These are phyloP conservation scores for Plagodis dolabraria DNA, from an alignment of 2,888 invertebrate species.

Conservation along the genomic window DNA sequence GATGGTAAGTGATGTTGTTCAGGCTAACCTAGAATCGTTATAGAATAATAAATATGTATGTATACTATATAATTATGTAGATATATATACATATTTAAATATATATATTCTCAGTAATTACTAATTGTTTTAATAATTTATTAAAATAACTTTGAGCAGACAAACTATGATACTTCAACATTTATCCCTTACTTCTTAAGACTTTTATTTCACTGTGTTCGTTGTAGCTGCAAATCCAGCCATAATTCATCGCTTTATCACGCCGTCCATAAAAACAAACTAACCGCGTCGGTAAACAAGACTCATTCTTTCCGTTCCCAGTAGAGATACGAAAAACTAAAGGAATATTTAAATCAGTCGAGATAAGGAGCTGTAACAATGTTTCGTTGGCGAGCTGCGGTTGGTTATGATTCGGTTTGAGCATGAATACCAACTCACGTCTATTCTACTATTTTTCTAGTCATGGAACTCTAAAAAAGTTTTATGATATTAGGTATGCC, in stretches of 20 bases:
- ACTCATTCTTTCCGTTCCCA: slow-evolving; percentile 30
- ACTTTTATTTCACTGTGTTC: background rate
- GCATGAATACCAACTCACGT: background rate
- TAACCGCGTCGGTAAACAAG: slow-evolving; percentile 36
- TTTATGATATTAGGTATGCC: no score
- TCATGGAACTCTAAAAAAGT: no score
- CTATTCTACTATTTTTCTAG: no score
- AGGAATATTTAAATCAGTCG: slow-evolving; percentile 39
- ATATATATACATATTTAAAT: no score
- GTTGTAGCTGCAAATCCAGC: slow-evolving; percentile 13
- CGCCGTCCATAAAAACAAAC: slow-evolving; percentile 39
- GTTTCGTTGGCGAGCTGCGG: slow-evolving; percentile 5
- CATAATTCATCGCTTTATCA: slow-evolving; percentile 34
- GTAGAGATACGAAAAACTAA: slow-evolving; percentile 35
- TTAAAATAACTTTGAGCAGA: no score
- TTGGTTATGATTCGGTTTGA: slow-evolving; percentile 6
- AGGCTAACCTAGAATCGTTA: no score
- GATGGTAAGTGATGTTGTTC: no score
- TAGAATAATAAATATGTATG: no score
- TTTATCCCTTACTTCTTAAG: background rate
- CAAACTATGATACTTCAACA: no score
- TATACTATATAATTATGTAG: no score
- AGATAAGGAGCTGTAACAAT: slow-evolving; percentile 31
- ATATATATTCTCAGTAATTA: no score
- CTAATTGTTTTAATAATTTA: no score